A percentile compares a stretch with the other conserved stretches of the same genome.
Evolutionary conservation across 2,113 vertebrate species (phyloP).

Genomic region (Heterotis niloticus): DNA sequence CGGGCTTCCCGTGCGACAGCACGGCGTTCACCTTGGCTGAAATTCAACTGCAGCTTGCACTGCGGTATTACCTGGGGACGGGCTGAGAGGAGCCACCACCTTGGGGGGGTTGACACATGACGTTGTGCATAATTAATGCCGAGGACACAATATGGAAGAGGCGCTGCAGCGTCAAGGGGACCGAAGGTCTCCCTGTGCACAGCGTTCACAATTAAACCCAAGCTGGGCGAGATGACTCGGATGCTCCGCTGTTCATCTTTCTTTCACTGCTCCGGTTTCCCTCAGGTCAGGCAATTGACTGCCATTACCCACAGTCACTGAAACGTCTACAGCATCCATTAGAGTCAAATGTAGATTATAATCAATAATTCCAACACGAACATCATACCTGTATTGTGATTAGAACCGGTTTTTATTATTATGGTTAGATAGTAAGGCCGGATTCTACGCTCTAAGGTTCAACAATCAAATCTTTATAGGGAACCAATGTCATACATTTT

Average conservation of each 20-base stretch:
- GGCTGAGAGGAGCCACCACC: not conserved
- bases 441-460: too few relatives aligned
- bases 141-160: slow-evolving; percentile 2
- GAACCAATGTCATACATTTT: too few relatives aligned
- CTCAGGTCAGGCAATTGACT: not conserved
- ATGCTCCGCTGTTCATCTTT: not conserved
- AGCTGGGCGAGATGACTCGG: not conserved
- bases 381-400: not conserved
- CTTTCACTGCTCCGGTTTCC: not conserved
- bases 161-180: not conserved
- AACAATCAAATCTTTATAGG: too few relatives aligned
- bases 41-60: not conserved
- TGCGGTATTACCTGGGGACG: not conserved
- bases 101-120: not conserved
- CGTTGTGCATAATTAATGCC: slow-evolving; percentile 12
- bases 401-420: too few relatives aligned
- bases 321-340: not conserved
- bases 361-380: not conserved
- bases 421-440: too few relatives aligned
- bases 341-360: not conserved
- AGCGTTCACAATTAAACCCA: slow-evolving; percentile 3
- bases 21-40: not conserved
- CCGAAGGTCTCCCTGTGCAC: not conserved
- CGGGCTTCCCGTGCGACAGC: not conserved
- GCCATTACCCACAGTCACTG: not conserved